Evolutionary conservation across 2,113 vertebrate species (phyloP), one percentile per base, ranked within the genome.

Genomic region (Mesembrinibis cayennensis): DNA sequence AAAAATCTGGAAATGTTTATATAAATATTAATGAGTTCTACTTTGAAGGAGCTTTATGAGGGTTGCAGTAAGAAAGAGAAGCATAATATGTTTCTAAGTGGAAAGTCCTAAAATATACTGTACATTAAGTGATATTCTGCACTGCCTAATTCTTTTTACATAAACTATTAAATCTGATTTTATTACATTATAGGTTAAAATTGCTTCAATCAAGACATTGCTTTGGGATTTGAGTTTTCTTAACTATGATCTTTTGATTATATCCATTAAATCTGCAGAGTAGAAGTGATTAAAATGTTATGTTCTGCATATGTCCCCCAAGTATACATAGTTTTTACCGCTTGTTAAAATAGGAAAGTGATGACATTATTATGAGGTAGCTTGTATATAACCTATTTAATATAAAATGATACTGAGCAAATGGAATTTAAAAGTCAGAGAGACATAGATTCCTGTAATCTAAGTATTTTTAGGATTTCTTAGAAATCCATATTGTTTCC

Each of bases 231-330:
- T 90, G 19, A 76, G 5, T 1, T 59, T 59, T 92, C 56, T 86
- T 29, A 90, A 61, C 82, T 73, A 49, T 30, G 63, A 52, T 81
- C 47, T 92, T 94, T 88, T 83, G 44, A 91, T 93, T 95, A 77
- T 62, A 92, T 14, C 40, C 40, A 77, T 90, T 85, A 93, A 82
- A 91, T 90, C 38, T 87, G 38, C 20, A 77, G 71, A 69, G 49
- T 65, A 91, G 61, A 82, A 94, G 58, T 85, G 36, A 96, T 79
- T 95, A 77, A 85, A 96, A 87, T 58, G 21, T 90, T 89, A 79
- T 56, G 56, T 91, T 96, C 70, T 95, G 70, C 90, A 45, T 87
- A 76, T 92, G 78, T 82, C 32, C 30, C 63, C 44, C 10, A 85
- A 90, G 71, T 80, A 86, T 29, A 62, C 5, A 2, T 26, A 71